Conservation (phyloP, 2,113 vertebrate species). For the Nesospiza acunhae region DNA sequence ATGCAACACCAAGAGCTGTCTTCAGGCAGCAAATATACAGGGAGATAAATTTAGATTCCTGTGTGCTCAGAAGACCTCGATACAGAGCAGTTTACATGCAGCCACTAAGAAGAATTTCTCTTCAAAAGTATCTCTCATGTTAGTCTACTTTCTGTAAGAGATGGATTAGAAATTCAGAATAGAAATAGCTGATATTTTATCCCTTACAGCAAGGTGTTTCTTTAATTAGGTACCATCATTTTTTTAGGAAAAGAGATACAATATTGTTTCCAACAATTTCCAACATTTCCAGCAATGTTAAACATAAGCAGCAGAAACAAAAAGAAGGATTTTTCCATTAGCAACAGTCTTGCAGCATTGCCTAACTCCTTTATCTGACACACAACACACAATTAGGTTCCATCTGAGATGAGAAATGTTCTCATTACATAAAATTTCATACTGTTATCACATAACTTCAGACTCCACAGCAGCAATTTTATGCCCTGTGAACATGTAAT, state of each 20-base stretch:
- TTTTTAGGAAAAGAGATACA: not conserved
- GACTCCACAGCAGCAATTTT: not conserved
- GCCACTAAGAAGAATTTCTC: not conserved
- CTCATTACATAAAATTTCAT: not conserved
- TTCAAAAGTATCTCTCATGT: not conserved
- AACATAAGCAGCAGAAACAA: not conserved
- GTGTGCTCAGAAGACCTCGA: not conserved
- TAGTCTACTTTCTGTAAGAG: not conserved
- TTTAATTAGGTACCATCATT: not conserved
- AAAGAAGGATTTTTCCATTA: not conserved
- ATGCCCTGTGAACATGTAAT: not conserved
- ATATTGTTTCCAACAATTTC: not conserved
- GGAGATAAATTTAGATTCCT: not conserved
- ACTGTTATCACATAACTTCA: not conserved
- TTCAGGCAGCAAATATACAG: not conserved
- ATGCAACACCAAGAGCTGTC: not conserved
- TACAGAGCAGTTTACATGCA: not conserved
- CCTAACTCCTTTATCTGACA: not conserved
- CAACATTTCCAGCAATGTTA: not conserved
- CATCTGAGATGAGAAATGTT: not conserved
- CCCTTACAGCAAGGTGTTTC: not conserved
- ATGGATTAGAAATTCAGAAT: not conserved
- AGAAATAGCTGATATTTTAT: not conserved
- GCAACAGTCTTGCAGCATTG: not conserved
- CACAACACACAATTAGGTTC: not conserved